Evolutionary conservation across 2,888 invertebrate species (phyloP).

Genomic region (Dioctria rufipes): DNA sequence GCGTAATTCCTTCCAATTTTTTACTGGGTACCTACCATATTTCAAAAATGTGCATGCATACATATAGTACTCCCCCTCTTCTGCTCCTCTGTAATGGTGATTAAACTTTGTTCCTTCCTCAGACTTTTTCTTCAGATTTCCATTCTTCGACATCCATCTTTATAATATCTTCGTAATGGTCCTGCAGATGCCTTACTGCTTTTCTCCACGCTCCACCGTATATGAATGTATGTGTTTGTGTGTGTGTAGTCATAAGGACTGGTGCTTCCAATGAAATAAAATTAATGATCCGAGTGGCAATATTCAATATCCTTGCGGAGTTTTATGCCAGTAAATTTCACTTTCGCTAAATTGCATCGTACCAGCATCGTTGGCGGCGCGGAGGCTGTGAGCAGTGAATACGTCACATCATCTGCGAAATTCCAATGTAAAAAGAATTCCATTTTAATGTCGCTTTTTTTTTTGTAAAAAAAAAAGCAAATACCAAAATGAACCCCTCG

Average conservation of each 20-base stretch:
- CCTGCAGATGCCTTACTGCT: constrained; percentile 9
- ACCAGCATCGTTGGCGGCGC: background rate
- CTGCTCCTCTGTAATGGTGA: background rate
- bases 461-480: background rate
- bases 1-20: background rate
- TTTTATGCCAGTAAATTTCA: background rate
- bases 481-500: constrained; percentile 11
- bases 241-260: too few species aligned
- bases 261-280: constrained; percentile 28
- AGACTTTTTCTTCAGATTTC: constrained; percentile 3
- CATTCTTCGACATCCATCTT: background rate
- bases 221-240: background rate
- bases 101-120: background rate
- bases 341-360: constrained; percentile 31
- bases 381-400: background rate
- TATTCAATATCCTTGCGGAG: constrained; percentile 25
- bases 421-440: constrained; percentile 35
- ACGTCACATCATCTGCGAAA: constrained; percentile 20
- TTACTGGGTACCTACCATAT: constrained; percentile 9
- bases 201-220: background rate
- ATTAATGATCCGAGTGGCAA: constrained; percentile 33
- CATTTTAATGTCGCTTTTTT: constrained; percentile 22
- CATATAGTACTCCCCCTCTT: background rate
- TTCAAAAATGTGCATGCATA: constrained; percentile 16
- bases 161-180: background rate